Conservation (phyloP, 30 jellyfish, hydroid and myxozoan genomes). For the Aurelia sp. region DNA sequence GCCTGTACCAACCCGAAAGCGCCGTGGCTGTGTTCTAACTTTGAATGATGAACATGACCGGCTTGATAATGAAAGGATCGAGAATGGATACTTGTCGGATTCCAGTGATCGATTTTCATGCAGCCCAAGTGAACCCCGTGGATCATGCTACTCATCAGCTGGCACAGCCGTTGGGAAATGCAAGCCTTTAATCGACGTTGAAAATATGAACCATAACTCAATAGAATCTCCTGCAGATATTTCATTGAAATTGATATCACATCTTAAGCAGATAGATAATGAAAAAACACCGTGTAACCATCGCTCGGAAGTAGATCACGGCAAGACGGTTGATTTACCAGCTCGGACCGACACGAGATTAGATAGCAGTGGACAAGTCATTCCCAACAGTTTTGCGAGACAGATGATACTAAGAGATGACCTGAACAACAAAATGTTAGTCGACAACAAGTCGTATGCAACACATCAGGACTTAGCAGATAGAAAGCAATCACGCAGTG, state of each 20-base stretch:
- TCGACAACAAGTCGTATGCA: no score
- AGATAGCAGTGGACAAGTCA: slow-evolving; percentile 15
- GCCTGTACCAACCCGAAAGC: neutral
- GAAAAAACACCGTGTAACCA: neutral
- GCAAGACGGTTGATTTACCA: neutral
- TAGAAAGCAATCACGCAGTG: slow-evolving; percentile 32
- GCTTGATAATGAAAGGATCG: neutral
- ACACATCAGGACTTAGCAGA: neutral
- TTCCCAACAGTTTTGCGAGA: neutral
- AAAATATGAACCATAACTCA: neutral
- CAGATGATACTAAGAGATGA: neutral
- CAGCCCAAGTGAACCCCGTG: neutral
- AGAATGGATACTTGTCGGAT: slow-evolving; percentile 35
- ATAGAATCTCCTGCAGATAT: neutral
- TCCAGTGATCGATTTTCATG: neutral
- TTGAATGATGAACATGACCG: neutral
- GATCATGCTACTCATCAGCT: slow-evolving; percentile 7
- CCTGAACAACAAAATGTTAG: neutral
- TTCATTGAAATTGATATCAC: slow-evolving; percentile 11
- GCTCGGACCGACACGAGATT: neutral
- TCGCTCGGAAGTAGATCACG: neutral
- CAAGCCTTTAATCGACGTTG: neutral
- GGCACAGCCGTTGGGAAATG: neutral
- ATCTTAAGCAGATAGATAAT: neutral
- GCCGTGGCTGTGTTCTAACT: slow-evolving; percentile 26